These are phyloP conservation scores for Calliphora vomitoria DNA, from an alignment of 2,888 invertebrate genomes.

Conservation along the genomic window DNA sequence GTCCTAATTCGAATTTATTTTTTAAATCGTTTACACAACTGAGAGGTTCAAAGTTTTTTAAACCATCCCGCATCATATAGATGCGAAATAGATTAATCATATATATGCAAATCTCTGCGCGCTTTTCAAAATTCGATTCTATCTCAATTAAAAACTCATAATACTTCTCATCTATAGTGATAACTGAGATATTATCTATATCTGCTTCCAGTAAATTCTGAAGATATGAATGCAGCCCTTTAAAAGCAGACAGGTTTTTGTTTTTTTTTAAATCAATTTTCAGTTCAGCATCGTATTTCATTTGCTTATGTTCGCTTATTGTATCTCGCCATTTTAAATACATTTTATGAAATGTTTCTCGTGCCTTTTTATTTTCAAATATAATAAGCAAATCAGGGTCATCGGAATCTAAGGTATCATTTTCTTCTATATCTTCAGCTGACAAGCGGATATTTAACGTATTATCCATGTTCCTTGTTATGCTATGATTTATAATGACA, in stretches of 20 bases:
- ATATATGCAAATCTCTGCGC: too few relatives aligned
- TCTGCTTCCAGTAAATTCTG: background rate
- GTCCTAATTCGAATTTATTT: conserved; percentile 78
- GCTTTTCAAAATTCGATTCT: background rate
- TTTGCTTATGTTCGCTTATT: too few relatives aligned
- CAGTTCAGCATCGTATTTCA: too few relatives aligned
- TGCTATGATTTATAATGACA: conserved; percentile 53
- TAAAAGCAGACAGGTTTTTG: too few relatives aligned
- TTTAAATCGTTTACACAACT: conserved; percentile 77
- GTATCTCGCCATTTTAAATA: too few relatives aligned
- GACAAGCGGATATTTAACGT: background rate
- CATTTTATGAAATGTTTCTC: too few relatives aligned
- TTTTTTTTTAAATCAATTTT: too few relatives aligned
- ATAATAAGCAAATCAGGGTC: background rate
- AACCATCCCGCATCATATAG: conserved; percentile 72
- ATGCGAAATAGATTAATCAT: too few relatives aligned
- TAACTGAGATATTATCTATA: background rate
- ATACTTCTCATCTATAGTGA: background rate
- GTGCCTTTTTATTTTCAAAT: background rate
- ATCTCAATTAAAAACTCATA: background rate
- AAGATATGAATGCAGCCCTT: background rate
- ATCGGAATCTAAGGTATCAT: background rate
- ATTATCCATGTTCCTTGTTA: background rate
- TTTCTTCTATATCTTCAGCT: background rate
- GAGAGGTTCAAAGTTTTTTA: conserved; percentile 60